A percentile compares a stretch with the other conserved stretches of the same genome.
These are phyloP conservation scores for Lepidostoma basale DNA, from an alignment of 1,140 invertebrate species.

Conservation along the genomic window DNA sequence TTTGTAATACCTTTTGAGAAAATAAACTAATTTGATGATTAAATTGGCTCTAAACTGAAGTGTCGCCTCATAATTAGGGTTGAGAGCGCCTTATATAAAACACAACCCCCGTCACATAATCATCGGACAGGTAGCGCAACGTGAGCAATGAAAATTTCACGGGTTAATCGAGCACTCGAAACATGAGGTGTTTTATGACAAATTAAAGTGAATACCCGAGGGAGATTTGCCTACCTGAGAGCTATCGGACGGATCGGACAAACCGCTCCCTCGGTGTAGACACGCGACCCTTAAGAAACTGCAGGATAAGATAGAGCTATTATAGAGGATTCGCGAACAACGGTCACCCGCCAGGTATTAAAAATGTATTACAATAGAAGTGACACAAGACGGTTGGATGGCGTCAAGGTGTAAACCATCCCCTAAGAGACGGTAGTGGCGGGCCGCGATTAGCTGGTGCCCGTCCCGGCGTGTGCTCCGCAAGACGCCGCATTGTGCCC, in stretches of 20 bases:
- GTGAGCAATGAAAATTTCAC: background rate
- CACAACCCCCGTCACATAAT: too few relatives aligned
- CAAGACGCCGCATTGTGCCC: background rate
- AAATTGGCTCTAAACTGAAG: too few relatives aligned
- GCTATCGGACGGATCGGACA: background rate
- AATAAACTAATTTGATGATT: too few relatives aligned
- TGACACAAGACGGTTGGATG: constrained; percentile 9
- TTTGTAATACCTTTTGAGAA: too few relatives aligned
- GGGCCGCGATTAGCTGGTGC: background rate
- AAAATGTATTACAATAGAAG: constrained; percentile 7
- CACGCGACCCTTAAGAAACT: constrained; percentile 3
- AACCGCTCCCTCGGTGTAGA: background rate
- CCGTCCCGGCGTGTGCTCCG: background rate
- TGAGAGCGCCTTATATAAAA: too few relatives aligned
- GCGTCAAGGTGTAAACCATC: constrained; percentile 10
- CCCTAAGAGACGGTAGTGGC: background rate
- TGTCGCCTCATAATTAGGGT: too few relatives aligned
- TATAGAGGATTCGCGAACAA: background rate
- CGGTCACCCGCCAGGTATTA: constrained; percentile 19
- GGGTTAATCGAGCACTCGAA: background rate
- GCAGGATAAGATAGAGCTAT: background rate
- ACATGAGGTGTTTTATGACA: constrained; percentile 4
- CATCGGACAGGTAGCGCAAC: too few relatives aligned
- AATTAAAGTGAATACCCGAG: background rate
- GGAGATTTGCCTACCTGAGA: constrained; percentile 6